phyloP scores from a whole-genome alignment of 35 echinoderm and acorn worm species.

The Holothuria glaberrima region DNA sequence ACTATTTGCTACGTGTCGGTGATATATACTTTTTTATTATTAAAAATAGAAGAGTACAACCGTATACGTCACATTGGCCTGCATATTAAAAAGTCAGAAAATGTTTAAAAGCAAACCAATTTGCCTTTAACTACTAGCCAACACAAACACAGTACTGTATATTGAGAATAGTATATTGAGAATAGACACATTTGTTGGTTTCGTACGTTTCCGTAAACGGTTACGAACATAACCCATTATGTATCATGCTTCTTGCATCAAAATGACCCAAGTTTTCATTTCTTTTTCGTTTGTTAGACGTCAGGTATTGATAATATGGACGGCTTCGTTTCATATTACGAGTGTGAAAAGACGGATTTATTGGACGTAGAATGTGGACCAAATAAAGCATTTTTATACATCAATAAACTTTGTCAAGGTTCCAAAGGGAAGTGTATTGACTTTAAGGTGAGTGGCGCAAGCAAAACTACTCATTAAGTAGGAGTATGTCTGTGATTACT shows the following conservation, averaged over 20 bases:
- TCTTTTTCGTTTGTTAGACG: not conserved
- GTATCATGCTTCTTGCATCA: not conserved
- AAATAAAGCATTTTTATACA: conserved; percentile 83
- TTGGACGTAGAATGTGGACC: conserved; percentile 91
- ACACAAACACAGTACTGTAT: too few relatives aligned
- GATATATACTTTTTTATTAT: too few relatives aligned
- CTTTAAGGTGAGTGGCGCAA: conserved; percentile 70
- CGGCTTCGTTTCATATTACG: not conserved
- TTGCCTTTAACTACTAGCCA: too few relatives aligned
- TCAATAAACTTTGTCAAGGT: conserved; percentile 93
- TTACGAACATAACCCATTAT: not conserved
- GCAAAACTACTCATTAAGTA: not conserved
- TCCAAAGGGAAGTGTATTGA: conserved; percentile 90
- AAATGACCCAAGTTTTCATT: not conserved
- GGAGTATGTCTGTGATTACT: not conserved
- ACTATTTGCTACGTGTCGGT: too few relatives aligned
- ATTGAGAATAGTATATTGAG: too few relatives aligned
- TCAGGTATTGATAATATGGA: not conserved
- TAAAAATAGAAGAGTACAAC: too few relatives aligned
- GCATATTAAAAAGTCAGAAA: too few relatives aligned
- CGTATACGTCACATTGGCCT: too few relatives aligned
- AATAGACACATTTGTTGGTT: not conserved
- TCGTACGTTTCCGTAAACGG: not conserved
- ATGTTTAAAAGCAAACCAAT: too few relatives aligned
- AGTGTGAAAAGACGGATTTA: conserved; percentile 17